A percentile compares a stretch with the other conserved stretches of the same genome.
These are phyloP conservation scores for Phrynocephalus forsythii DNA, from an alignment of 2,797 vertebrate genomes.

Conservation along the genomic window DNA sequence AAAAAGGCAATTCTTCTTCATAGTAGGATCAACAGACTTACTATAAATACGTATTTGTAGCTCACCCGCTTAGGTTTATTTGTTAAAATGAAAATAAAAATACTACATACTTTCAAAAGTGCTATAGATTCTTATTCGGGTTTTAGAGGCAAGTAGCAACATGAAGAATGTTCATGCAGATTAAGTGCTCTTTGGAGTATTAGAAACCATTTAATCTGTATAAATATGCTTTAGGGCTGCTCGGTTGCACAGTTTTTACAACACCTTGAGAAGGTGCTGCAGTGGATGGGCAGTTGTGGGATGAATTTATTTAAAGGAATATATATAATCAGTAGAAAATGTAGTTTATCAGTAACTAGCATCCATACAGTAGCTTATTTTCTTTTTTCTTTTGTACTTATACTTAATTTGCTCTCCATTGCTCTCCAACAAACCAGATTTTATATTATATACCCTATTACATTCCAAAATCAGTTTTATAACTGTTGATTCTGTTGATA, in stretches of 20 bases:
- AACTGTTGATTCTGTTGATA: constrained; percentile 63
- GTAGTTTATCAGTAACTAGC: constrained; percentile 52
- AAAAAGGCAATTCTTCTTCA: constrained; percentile 39
- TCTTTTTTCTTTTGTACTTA: constrained; percentile 54
- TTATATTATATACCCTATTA: constrained; percentile 55
- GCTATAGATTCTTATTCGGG: constrained; percentile 56
- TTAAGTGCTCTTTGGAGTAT: constrained; percentile 73
- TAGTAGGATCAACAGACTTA: constrained; percentile 52
- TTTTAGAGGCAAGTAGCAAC: constrained; percentile 56
- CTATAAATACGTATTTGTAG: constrained; percentile 55
- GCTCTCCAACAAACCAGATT: constrained; percentile 56
- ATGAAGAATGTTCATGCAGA: constrained; percentile 64
- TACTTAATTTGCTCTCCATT: constrained; percentile 49
- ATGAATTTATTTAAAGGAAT: constrained; percentile 69
- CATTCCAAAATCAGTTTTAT: constrained; percentile 56
- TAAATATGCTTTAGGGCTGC: constrained; percentile 70
- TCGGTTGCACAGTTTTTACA: constrained; percentile 67
- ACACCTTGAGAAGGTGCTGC: constrained; percentile 64
- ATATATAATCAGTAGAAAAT: constrained; percentile 57
- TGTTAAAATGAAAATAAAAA: constrained; percentile 58
- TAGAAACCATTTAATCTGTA: constrained; percentile 68
- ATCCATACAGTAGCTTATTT: constrained; percentile 41
- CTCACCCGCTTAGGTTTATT: constrained; percentile 59
- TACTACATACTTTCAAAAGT: constrained; percentile 56
- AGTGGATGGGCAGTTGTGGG: constrained; percentile 36